phyloP scores from a whole-genome alignment of 2,113 vertebrate species.

The Brachyistius frenatus region DNA sequence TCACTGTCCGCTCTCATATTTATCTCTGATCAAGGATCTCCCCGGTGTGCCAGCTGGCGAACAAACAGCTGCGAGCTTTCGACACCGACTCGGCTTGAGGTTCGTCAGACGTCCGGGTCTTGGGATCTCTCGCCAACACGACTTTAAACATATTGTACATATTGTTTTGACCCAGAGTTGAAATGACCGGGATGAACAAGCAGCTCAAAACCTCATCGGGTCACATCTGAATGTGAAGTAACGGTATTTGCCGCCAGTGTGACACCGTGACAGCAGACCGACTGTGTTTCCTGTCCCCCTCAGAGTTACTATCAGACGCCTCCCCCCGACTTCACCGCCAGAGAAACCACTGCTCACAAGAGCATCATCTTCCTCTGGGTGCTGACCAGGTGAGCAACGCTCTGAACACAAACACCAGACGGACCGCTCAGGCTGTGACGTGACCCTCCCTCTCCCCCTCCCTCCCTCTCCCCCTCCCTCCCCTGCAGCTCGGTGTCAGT shows the following conservation, averaged over 20 bases:
- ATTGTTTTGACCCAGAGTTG: background rate
- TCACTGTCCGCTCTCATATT: slow-evolving; percentile 9
- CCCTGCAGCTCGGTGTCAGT: slow-evolving; percentile 90
- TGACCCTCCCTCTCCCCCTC: background rate
- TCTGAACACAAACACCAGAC: accelerated
- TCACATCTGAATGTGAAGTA: background rate
- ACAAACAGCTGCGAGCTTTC: slow-evolving; percentile 20
- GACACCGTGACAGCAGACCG: background rate
- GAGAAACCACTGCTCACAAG: slow-evolving; percentile 91
- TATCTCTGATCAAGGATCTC: slow-evolving; percentile 20
- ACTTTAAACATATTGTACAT: background rate
- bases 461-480: background rate
- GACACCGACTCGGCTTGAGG: background rate
- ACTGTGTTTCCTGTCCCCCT: background rate
- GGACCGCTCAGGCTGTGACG: background rate
- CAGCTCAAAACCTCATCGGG: background rate
- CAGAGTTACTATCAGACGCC: slow-evolving; percentile 94
- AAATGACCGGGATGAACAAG: background rate
- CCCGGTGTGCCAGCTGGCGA: slow-evolving; percentile 25
- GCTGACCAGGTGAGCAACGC: slow-evolving; percentile 90
- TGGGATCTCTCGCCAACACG: background rate
- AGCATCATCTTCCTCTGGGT: slow-evolving; percentile 97
- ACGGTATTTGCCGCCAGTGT: background rate
- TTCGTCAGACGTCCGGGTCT: background rate
- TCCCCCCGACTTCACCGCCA: slow-evolving; percentile 85